Conservation (phyloP, 2,797 vertebrate species). For the Liasis olivaceus region DNA sequence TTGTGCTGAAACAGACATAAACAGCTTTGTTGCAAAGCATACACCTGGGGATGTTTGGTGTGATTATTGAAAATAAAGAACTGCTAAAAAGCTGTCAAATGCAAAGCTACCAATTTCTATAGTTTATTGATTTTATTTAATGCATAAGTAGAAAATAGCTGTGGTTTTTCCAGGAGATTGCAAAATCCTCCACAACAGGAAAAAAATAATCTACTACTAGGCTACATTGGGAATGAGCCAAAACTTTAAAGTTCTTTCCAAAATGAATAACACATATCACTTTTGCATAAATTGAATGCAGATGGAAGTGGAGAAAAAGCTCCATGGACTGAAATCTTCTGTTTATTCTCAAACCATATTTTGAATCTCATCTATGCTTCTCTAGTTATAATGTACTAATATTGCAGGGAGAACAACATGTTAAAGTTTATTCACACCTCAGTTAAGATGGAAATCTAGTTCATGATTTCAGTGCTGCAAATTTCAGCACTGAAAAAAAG, state of each 20-base stretch:
- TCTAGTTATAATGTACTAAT: background rate
- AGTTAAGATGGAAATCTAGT: background rate
- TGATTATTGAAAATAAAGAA: constrained; percentile 5
- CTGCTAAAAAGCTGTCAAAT: background rate
- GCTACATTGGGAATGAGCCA: background rate
- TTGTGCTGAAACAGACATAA: background rate
- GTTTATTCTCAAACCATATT: background rate
- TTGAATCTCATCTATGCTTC: background rate
- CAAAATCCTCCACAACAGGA: constrained; percentile 7
- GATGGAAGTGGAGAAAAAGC: constrained; percentile 17
- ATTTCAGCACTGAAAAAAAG: background rate
- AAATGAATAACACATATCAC: background rate
- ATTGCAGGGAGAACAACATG: background rate
- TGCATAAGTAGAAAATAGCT: constrained; percentile 34
- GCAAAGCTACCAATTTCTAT: constrained; percentile 8
- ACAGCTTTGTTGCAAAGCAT: background rate
- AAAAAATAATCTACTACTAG: background rate
- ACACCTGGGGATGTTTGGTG: constrained; percentile 14
- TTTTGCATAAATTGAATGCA: constrained; percentile 37
- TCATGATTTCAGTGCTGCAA: background rate
- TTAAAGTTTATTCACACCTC: background rate
- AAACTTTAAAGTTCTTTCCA: background rate
- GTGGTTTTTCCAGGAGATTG: constrained; percentile 53
- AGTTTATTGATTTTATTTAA: constrained; percentile 44
- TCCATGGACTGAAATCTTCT: constrained; percentile 30